Percentiles rank a stretch among this genome's conserved stretches.
Evolutionary conservation across 2,797 vertebrate genomes (phyloP).

Genomic region (Crocodylus rhombifer): DNA sequence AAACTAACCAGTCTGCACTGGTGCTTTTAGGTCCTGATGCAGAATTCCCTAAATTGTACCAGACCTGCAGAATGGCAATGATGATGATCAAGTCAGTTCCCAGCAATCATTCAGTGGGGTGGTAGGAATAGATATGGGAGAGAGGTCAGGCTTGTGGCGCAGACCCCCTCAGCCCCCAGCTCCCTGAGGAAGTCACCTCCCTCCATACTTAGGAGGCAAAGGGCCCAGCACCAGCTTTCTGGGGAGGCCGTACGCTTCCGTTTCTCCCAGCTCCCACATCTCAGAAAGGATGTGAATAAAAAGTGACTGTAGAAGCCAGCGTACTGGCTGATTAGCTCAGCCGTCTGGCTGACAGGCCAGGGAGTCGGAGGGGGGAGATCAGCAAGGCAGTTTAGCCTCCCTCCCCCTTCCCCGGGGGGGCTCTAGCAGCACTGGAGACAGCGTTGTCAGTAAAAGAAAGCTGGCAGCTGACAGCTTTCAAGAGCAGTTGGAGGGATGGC

Average conservation of each 20-base stretch:
- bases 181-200: background rate
- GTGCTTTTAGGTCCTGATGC: background rate
- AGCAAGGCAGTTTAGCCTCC: background rate
- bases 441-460: background rate
- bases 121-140: background rate
- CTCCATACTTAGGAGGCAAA: background rate
- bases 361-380: background rate
- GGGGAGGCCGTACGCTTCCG: background rate
- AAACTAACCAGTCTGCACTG: too few species aligned
- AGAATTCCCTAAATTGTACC: background rate
- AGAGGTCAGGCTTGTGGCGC: background rate
- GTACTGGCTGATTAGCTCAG: background rate
- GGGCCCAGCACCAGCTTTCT: background rate
- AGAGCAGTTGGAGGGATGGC: background rate
- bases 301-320: background rate
- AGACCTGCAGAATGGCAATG: background rate
- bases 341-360: background rate
- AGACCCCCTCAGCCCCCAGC: background rate
- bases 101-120: background rate
- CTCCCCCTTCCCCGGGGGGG: background rate
- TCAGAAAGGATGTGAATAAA: background rate
- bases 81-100: background rate
- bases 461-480: conserved; percentile 61
- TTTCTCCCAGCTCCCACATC: background rate
- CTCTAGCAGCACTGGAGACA: background rate